Base-by-base conservation (phyloP, 2,888 invertebrate species). In the Trichacis sp. region DNA sequence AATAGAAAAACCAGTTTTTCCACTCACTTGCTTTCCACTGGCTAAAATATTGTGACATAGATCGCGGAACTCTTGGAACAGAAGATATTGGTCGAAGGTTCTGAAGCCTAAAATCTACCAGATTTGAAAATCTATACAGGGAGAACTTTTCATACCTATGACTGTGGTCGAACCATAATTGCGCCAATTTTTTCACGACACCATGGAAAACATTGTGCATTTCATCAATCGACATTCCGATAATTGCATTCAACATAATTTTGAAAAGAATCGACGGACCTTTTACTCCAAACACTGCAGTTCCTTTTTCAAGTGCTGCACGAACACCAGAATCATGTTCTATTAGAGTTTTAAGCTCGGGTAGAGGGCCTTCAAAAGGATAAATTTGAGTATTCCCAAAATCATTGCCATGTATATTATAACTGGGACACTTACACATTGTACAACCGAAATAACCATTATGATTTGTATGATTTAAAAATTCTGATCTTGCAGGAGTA, bases 1-100 rank as follows among this genome's bases (percentile, higher is more conserved):
- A 73, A 30, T 67, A 47, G 6, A 70, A 58, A 9, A 72, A 51
- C 55, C 60, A 71, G 5, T 29, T 15, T 67, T 68, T 73, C 1
- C 69, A 55, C 17, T 73, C 74, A 3, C 57, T 57, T 0, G 67
- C 71, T 59, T 75, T 74, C 68, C 65, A 72, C 48, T 71, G 59
- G 1, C 45, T 30, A 1, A 56, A 33, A 24, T 51, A 24, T 15
- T 69, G 65, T n/a, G 45, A 47, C 9, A 76, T 58, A 1, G 50
- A 49, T 19, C 70, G 49, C 1, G 68, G 66, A 17, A 57, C 14
- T 61, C 71, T 38, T 12, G 56, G 53, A 17, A 71, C 33, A 47
- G 55, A 65, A 1, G 60, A 59, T 15, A 72, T 63, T 17, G 75
- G 66, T 33, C 38, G 43, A 15, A 68, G 49, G 0, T n/a, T 19